Evolutionary conservation across 2,113 vertebrate species (phyloP), one percentile per base, ranked within the genome.

Genomic region (Sinocyclocheilus maitianheensis): DNA sequence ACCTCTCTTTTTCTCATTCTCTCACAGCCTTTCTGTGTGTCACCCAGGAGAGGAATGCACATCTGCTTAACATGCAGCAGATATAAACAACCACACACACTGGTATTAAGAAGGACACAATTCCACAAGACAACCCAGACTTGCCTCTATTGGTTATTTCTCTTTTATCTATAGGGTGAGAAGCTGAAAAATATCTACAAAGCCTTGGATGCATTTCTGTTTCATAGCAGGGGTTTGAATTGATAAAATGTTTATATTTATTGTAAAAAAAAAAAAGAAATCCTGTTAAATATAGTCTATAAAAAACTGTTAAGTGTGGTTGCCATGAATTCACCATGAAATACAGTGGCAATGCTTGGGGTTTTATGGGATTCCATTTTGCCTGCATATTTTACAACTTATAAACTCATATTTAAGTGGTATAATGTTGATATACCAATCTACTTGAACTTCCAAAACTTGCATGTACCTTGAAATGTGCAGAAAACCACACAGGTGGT

Each of bases 41-140:
- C 81, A 86, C 48, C 76, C 62, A 71, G 80, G 37, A 83, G 77
- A 80, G 55, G 43, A 84, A 16, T 71, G 77, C 22, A 86, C 65
- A 37, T 79, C 86, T 87, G 78, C 26, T 86, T 85, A 85, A 90
- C 74, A 90, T 89, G 88, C 86, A 88, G 65, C 18, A 12, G 85
- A 71, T 84, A 67, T 77, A 87, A 87, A 83, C 86, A 88, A 55
- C 5, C 81, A 79, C 37, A 86, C 20, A 82, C 62, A 82, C 60
- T 74, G 34, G 24, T 22, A 78, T 34, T 43, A 24, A 46, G 5
- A 80, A 14, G 63, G 58, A 80, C 37, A 60, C 16, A 30, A 30
- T 30, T 30, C 30, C 30, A 30, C 30, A 30, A 30, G 30, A 30
- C 30, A 30, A 30, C 30, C 30, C 30, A 30, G 30, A 30, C 30